A percentile compares a stretch with the other conserved stretches of the same genome.
phyloP scores from a whole-genome alignment of 2,888 invertebrate species.

The Anoplius nigerrimus region DNA sequence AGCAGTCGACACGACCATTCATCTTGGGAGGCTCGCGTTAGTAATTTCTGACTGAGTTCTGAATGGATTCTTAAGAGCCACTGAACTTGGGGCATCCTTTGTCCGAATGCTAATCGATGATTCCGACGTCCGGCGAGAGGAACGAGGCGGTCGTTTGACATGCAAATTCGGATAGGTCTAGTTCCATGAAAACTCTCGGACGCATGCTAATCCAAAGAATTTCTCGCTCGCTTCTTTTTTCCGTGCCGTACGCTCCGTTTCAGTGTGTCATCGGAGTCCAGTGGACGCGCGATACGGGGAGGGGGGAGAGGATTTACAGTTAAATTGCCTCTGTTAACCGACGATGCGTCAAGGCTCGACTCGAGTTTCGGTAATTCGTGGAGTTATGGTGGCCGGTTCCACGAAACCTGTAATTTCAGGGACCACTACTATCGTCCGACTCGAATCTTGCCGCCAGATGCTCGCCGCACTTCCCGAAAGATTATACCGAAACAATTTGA shows the following conservation, averaged over 20 bases:
- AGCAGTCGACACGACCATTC: too few species aligned
- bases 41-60: too few species aligned
- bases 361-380: slow-evolving; percentile 30
- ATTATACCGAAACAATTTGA: slow-evolving; percentile 35
- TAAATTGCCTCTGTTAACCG: not conserved
- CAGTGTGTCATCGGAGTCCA: not conserved
- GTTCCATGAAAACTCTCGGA: not conserved
- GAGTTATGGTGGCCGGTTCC: slow-evolving; percentile 34
- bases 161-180: slow-evolving; percentile 1
- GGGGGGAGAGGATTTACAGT: not conserved
- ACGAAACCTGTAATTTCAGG: slow-evolving; percentile 41
- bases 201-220: not conserved
- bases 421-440: slow-evolving; percentile 7
- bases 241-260: slow-evolving; percentile 13
- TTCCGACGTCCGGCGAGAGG: not conserved
- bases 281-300: too few species aligned
- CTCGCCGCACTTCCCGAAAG: slow-evolving; percentile 36
- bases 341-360: not conserved
- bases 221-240: slow-evolving; percentile 12
- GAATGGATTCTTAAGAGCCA: not conserved
- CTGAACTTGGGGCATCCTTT: slow-evolving; percentile 4
- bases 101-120: slow-evolving; percentile 8
- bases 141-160: not conserved
- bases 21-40: too few species aligned
- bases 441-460: slow-evolving; percentile 26